phyloP scores from a whole-genome alignment of 2,797 vertebrate genomes.

The Lepus townsendii region DNA sequence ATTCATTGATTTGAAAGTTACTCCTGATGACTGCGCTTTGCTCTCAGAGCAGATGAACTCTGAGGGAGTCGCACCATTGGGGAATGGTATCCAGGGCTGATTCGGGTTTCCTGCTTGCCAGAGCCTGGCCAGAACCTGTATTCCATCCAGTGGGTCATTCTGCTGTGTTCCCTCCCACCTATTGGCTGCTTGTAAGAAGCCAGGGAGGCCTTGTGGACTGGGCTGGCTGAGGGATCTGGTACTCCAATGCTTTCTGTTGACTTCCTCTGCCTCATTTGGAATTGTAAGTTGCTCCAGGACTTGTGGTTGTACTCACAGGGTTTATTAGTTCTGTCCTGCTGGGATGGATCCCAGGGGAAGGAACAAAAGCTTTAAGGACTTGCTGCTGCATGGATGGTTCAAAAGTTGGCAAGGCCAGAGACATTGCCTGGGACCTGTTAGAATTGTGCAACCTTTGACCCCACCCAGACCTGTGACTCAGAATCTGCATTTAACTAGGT shows the following conservation, averaged over 20 bases:
- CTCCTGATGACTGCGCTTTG: too few relatives aligned
- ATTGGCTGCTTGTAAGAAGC: background rate
- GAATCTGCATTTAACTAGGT: background rate
- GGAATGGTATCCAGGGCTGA: fast-evolving
- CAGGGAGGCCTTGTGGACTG: too few relatives aligned
- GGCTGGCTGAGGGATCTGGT: too few relatives aligned
- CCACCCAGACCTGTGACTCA: background rate
- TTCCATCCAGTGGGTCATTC: background rate
- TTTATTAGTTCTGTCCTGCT: background rate
- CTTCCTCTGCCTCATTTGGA: background rate
- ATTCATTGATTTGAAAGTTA: background rate
- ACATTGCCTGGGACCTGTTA: fast-evolving
- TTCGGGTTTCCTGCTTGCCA: background rate
- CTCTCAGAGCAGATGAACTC: background rate
- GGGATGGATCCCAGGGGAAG: background rate
- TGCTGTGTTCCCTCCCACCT: background rate
- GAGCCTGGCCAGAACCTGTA: fast-evolving
- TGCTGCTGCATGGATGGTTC: background rate
- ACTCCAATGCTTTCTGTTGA: background rate
- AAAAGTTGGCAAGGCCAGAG: background rate
- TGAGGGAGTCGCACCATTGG: background rate
- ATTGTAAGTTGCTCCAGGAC: background rate
- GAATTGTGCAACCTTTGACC: fast-evolving
- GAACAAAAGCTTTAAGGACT: background rate
- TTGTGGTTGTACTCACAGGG: background rate